phyloP scores from a whole-genome alignment of 2,797 vertebrate genomes.

The Hirundo rustica region DNA sequence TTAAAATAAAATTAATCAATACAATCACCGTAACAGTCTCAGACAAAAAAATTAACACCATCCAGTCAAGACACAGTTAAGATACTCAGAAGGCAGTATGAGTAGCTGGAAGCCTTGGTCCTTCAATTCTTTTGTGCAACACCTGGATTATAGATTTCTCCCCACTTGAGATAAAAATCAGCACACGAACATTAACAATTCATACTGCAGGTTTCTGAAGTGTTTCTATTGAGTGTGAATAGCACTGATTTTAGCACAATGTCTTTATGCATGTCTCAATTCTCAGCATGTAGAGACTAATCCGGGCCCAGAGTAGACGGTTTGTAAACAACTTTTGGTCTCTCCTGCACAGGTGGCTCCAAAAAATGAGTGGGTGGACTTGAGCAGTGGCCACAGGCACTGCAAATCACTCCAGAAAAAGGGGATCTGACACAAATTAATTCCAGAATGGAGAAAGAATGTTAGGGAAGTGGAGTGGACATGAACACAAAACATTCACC shows the following conservation, averaged over 20 bases:
- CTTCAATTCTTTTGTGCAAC: not conserved
- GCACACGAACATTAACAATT: slow-evolving; percentile 42
- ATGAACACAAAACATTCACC: not conserved
- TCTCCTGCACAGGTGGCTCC: not conserved
- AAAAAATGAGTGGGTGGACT: not conserved
- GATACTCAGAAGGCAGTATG: slow-evolving; percentile 57
- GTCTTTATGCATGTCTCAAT: not conserved
- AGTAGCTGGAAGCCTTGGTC: slow-evolving; percentile 50
- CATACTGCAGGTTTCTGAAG: not conserved
- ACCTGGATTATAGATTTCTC: slow-evolving; percentile 19
- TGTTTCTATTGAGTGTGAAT: not conserved
- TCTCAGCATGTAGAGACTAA: not conserved
- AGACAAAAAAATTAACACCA: slow-evolving; percentile 41
- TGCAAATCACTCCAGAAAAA: not conserved
- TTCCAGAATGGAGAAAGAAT: not conserved
- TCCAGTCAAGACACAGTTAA: slow-evolving; percentile 47
- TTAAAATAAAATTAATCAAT: slow-evolving; percentile 24
- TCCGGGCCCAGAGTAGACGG: not conserved
- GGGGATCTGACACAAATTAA: not conserved
- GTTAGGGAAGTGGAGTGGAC: not conserved
- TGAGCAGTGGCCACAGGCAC: not conserved
- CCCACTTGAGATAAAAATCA: slow-evolving; percentile 5
- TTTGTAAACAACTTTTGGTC: slow-evolving; percentile 16
- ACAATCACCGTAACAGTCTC: slow-evolving; percentile 16
- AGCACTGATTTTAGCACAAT: slow-evolving; percentile 12